Conservation (phyloP, 2,888 invertebrate genomes). For the Halictus quadricinctus region DNA sequence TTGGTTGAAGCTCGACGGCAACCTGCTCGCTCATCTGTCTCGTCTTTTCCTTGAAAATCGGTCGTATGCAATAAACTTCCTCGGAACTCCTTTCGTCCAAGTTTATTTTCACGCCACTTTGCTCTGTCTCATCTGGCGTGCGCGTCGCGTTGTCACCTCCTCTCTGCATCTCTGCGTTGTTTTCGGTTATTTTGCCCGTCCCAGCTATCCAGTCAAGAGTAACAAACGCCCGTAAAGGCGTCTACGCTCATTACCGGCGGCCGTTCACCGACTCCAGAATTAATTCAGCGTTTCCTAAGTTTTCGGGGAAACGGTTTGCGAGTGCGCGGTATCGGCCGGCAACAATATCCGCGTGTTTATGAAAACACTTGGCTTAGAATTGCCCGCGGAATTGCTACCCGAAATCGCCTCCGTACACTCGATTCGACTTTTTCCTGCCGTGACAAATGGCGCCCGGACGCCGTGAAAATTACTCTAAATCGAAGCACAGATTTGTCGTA, state of each 20-base stretch:
- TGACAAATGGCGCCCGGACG: not conserved
- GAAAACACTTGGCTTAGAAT: not conserved
- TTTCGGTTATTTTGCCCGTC: slow-evolving; percentile 52
- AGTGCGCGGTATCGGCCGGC: not conserved
- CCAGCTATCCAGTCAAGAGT: slow-evolving; percentile 46
- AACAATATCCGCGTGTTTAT: not conserved
- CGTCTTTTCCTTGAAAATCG: slow-evolving; percentile 47
- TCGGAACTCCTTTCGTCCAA: slow-evolving; percentile 37
- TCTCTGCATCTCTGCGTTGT: slow-evolving; percentile 38
- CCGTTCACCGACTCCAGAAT: slow-evolving; percentile 36
- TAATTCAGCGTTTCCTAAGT: slow-evolving; percentile 51
- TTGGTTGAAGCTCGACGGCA: slow-evolving; percentile 11
- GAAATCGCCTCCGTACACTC: not conserved
- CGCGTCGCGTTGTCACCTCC: slow-evolving; percentile 53
- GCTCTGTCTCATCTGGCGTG: slow-evolving; percentile 40
- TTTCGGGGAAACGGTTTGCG: slow-evolving; percentile 25
- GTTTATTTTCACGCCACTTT: slow-evolving; percentile 64
- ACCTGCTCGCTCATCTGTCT: slow-evolving; percentile 34
- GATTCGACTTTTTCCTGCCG: not conserved
- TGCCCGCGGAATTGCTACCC: not conserved
- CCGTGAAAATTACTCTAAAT: not conserved
- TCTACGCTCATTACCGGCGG: slow-evolving; percentile 46
- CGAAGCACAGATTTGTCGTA: not conserved
- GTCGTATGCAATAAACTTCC: slow-evolving; percentile 60
- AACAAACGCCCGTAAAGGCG: slow-evolving; percentile 50